Evolutionary conservation across 1,140 invertebrate species (phyloP).

Genomic region (Anoplolepis gracilipes): DNA sequence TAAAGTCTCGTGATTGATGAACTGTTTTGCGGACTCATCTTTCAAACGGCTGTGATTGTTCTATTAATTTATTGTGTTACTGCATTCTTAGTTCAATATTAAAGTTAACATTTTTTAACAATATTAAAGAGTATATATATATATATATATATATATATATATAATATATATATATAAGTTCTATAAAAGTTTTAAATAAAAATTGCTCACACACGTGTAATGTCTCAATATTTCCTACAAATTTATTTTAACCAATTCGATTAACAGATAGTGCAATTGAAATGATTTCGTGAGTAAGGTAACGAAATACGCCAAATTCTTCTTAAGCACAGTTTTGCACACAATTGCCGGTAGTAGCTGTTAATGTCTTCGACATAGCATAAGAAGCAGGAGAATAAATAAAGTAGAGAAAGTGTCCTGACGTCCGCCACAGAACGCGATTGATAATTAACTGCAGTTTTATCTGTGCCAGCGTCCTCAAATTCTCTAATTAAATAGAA

Average conservation of each 20-base stretch:
- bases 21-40: no score
- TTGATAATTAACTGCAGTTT: conserved; percentile 70
- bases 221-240: not conserved
- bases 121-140: no score
- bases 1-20: no score
- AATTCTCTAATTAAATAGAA: conserved; percentile 72
- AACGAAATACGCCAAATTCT: not conserved
- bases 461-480: conserved; percentile 38
- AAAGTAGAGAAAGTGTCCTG: not conserved
- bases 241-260: not conserved
- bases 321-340: not conserved
- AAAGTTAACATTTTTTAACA: no score
- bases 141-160: no score
- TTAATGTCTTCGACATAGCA: conserved; percentile 2
- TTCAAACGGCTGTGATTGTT: no score
- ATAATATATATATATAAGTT: no score
- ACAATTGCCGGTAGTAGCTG: not conserved
- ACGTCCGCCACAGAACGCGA: not conserved
- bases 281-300: conserved; percentile 6
- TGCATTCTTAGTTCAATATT: no score
- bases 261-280: conserved; percentile 19
- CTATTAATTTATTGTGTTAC: no score
- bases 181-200: conserved; percentile 1
- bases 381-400: conserved; percentile 23
- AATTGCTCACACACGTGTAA: not conserved